Evolutionary conservation across 2,113 vertebrate genomes (phyloP).

Genomic region (Eurystomus gularis): DNA sequence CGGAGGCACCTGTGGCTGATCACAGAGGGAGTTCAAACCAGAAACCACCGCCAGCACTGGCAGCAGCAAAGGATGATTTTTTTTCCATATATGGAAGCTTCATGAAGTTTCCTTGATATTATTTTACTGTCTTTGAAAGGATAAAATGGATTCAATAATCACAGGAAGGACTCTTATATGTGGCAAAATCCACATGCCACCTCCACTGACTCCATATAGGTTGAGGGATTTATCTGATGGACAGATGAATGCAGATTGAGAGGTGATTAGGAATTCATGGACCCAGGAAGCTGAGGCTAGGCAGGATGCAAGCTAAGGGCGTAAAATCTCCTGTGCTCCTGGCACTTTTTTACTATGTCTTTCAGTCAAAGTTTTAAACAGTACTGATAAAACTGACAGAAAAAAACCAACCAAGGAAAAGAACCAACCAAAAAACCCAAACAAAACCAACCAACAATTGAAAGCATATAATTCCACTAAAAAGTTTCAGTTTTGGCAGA

Average conservation of each 20-base stretch:
- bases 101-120: background rate
- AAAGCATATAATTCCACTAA: background rate
- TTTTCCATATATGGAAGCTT: background rate
- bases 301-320: background rate
- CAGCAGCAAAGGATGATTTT: background rate
- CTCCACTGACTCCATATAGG: background rate
- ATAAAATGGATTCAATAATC: background rate
- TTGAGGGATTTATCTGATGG: background rate
- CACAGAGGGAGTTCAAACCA: background rate
- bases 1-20: background rate
- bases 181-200: background rate
- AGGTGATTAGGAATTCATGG: background rate
- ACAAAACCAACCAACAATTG: background rate
- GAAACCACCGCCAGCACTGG: rapidly evolving
- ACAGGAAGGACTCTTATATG: background rate
- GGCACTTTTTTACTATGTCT: background rate
- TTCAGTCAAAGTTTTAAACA: background rate
- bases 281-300: background rate
- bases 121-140: background rate
- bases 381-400: background rate
- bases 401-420: background rate
- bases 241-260: background rate
- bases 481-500: background rate
- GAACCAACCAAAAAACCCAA: background rate
- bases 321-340: background rate